Evolutionary conservation across 2,113 vertebrate genomes (phyloP), one percentile per base, ranked within the genome.

Genomic region (Phoenicopterus ruber): DNA sequence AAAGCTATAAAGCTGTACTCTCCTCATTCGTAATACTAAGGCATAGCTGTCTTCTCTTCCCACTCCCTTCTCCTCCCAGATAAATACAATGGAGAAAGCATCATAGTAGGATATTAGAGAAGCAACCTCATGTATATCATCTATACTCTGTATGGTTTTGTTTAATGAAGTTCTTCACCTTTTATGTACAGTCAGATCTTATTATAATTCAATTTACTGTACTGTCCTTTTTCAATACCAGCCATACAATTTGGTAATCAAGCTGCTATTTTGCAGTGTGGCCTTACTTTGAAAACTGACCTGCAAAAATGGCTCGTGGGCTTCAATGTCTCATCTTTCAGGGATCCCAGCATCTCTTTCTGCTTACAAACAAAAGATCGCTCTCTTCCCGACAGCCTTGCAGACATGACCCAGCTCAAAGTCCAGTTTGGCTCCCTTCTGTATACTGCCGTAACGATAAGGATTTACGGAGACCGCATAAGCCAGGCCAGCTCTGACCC

Each of bases 141-240:
- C 63, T 74, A 9, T 66, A 54, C 22, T 32, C 38, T 20, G 20
- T 31, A 38, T 28, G n/a, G 9, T 38, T 92, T 90, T 88, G 20
- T 67, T 95, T 83, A 93, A 63, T 70, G n/a, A 93, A 90, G 40
- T 82, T 83, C 57, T 70, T 93, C 50, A 86, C 55, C n/a, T 90
- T 73, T 70, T 78, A 47, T 49, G 34, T 89, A 38, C 38, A 65
- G 40, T 62, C 67, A 83, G 46, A 66, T 55, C 63, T 79, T 93
- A 91, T 16, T 93, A 94, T 92, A 89, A 81, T 79, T 71, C 38
- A 61, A 4, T 95, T 94, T 95, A 72, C 81, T 72, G 21, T 59
- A 44, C 69, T 82, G 26, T 80, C 34, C 34, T 65, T 78, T 93
- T 79, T 86, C 55, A 74, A 9, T 79, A 25, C 17, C 22, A 76